Evolutionary conservation across 2,797 vertebrate species (phyloP).

Genomic region (Liparis tanakae): DNA sequence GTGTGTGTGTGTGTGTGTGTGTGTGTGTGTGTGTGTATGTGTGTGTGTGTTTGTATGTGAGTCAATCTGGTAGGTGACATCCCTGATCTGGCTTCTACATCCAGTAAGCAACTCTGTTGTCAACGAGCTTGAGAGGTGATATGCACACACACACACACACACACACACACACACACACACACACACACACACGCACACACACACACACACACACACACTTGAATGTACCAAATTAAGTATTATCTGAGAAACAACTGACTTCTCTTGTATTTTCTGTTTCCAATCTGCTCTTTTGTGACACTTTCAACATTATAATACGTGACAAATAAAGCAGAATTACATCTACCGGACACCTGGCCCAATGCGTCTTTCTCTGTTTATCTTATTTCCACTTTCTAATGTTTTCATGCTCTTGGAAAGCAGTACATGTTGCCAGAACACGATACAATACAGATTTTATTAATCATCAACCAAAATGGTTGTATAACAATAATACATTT

Average conservation of each 20-base stretch:
- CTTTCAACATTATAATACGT: not conserved
- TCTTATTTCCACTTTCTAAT: constrained; percentile 3
- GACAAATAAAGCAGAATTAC: not conserved
- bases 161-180: constrained; percentile 1
- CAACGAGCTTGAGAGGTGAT: constrained; percentile 15
- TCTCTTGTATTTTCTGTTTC: not conserved
- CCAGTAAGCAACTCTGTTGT: constrained; percentile 91
- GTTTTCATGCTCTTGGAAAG: not conserved
- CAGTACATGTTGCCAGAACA: not conserved
- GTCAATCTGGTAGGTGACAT: constrained; percentile 95
- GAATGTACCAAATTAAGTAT: constrained; percentile 4
- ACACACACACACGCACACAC: not conserved
- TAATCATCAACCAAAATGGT: not conserved
- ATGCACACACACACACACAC: not conserved
- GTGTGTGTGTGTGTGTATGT: constrained; percentile 19
- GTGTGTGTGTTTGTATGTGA: constrained; percentile 55
- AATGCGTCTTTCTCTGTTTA: not conserved
- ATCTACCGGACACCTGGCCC: not conserved
- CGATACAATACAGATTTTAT: not conserved
- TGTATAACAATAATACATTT: not conserved
- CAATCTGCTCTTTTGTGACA: constrained; percentile 1
- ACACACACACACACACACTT: not conserved
- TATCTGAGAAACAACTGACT: constrained; percentile 5
- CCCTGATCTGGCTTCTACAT: constrained; percentile 88
- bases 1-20: constrained; percentile 17